These are phyloP conservation scores for Epirrhoe tristata DNA, from an alignment of 2,888 invertebrate species.

Conservation along the genomic window DNA sequence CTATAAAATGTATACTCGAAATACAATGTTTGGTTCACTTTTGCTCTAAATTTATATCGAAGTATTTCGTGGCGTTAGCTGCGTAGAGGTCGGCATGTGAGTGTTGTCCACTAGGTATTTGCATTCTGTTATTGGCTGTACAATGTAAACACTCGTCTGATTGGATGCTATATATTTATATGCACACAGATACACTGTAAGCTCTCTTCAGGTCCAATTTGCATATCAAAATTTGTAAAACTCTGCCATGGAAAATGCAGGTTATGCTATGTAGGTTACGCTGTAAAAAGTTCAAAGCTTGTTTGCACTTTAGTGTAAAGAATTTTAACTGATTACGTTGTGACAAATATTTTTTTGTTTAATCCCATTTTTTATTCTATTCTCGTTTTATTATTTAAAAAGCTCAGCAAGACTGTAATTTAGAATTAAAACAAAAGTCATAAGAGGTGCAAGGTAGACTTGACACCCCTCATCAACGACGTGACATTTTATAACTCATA, in stretches of 20 bases:
- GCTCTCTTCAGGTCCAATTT: constrained; percentile 37
- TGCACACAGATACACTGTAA: constrained; percentile 38
- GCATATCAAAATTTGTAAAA: constrained; percentile 37
- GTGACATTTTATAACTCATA: constrained; percentile 32
- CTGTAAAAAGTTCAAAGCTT: constrained; percentile 6
- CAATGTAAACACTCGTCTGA: constrained; percentile 76
- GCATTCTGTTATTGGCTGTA: constrained; percentile 80
- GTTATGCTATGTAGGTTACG: constrained; percentile 13
- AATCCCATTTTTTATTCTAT: too few relatives aligned
- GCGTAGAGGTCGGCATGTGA: constrained; percentile 48
- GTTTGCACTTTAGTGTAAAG: constrained; percentile 9
- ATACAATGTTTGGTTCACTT: constrained; percentile 18
- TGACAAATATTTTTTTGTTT: neutral
- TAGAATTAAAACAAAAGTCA: neutral
- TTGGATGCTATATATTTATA: constrained; percentile 68
- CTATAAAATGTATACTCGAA: too few relatives aligned
- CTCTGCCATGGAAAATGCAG: constrained; percentile 18
- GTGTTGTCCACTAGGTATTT: constrained; percentile 72
- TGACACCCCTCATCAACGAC: constrained; percentile 8
- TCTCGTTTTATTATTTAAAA: neutral
- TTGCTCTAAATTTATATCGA: constrained; percentile 45
- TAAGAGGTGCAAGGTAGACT: neutral
- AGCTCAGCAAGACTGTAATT: neutral
- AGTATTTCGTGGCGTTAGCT: constrained; percentile 43
- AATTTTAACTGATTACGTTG: neutral